phyloP scores from a whole-genome alignment of 2,888 invertebrate species.

The Bedellia somnulentella region DNA sequence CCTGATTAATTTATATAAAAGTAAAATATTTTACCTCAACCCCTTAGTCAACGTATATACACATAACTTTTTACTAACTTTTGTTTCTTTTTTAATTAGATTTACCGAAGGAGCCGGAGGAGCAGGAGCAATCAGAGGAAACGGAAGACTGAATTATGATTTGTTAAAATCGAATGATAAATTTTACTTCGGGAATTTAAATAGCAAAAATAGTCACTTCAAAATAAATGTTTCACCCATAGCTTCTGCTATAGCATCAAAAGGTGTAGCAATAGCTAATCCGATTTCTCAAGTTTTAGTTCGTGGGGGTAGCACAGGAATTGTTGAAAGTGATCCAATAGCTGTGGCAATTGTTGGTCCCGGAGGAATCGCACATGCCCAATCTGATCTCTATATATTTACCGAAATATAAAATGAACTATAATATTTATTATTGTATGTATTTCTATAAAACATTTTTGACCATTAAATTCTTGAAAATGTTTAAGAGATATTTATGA shows the following conservation, averaged over 20 bases:
- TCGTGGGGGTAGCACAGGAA: slow-evolving; percentile 60
- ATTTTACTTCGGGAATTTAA: slow-evolving; percentile 19
- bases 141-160: slow-evolving; percentile 14
- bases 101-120: slow-evolving; percentile 20
- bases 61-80: slow-evolving; percentile 13
- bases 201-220: slow-evolving; percentile 14
- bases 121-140: slow-evolving; percentile 8
- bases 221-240: slow-evolving; percentile 59
- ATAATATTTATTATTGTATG: no score
- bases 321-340: slow-evolving; percentile 67
- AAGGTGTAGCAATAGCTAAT: slow-evolving; percentile 70
- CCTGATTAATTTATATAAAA: not conserved
- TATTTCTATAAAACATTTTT: no score
- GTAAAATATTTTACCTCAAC: no score
- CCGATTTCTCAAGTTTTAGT: slow-evolving; percentile 69
- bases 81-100: slow-evolving; percentile 35
- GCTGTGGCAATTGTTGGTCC: slow-evolving; percentile 75
- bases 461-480: no score
- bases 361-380: slow-evolving; percentile 75
- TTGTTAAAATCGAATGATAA: slow-evolving; percentile 19
- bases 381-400: slow-evolving; percentile 69
- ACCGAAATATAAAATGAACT: slow-evolving; percentile 22
- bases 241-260: slow-evolving; percentile 67
- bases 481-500: no score
- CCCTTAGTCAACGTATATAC: no score